A percentile compares a stretch with the other conserved stretches of the same genome.
Evolutionary conservation across 1,140 invertebrate species (phyloP).

Genomic region (Brachionus rotundiformis): DNA sequence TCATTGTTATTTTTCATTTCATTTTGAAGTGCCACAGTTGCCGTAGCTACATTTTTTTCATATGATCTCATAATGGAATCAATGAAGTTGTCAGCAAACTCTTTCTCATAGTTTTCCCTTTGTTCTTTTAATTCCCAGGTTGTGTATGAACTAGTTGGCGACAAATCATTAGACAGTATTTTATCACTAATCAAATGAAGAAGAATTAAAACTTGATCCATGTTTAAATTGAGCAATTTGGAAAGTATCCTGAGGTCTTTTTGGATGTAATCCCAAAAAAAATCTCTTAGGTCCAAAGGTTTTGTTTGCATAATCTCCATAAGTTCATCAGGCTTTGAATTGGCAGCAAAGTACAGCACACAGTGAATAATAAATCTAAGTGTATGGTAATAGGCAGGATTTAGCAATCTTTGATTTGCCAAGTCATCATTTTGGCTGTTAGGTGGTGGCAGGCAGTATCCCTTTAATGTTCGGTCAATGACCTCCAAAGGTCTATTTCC

Average conservation of each 20-base stretch:
- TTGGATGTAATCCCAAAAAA: conserved; percentile 49
- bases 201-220: conserved; percentile 45
- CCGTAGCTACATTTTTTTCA: not conserved
- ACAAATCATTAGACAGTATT: not conserved
- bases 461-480: conserved; percentile 53
- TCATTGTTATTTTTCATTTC: conserved; percentile 29
- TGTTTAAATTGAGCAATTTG: conserved; percentile 34
- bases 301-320: conserved; percentile 40
- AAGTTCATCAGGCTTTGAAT: not conserved
- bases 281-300: conserved; percentile 16
- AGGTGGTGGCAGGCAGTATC: conserved; percentile 49
- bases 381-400: not conserved
- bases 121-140: not conserved
- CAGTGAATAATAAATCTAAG: conserved; percentile 25
- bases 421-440: not conserved
- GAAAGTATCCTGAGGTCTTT: conserved; percentile 49
- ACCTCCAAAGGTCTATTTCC: conserved; percentile 53
- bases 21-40: not conserved
- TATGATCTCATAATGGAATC: not conserved
- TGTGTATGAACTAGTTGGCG: not conserved
- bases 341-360: not conserved
- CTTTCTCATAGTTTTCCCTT: not conserved
- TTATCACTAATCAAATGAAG: conserved; percentile 46
- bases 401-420: conserved; percentile 18
- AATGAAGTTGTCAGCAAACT: conserved; percentile 37